phyloP scores from a whole-genome alignment of 2,888 invertebrate species.

The Latrodectus elegans region DNA sequence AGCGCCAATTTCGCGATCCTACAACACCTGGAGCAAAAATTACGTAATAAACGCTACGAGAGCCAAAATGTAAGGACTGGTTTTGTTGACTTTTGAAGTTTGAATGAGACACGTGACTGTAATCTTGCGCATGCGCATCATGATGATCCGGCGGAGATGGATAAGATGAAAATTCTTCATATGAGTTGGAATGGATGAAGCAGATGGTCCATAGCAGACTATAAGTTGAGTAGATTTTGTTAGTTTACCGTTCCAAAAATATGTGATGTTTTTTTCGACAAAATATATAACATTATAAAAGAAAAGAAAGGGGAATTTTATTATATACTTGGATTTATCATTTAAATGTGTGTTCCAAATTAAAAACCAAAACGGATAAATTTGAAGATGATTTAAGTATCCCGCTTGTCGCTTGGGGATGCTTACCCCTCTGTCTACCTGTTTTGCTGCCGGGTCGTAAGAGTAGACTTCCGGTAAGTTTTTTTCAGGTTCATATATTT shows the following conservation, averaged over 20 bases:
- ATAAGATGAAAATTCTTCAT: constrained; percentile 24
- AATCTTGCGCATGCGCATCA: constrained; percentile 45
- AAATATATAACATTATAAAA: no score
- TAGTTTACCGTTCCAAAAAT: no score
- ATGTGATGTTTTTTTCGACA: no score
- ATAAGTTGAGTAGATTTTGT: background rate
- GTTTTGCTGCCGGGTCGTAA: constrained; percentile 51
- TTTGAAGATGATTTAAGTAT: background rate
- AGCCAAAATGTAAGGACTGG: background rate
- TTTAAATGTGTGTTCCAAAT: background rate
- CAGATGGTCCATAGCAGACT: constrained; percentile 20
- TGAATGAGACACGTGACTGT: constrained; percentile 65
- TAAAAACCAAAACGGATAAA: background rate
- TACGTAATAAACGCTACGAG: background rate
- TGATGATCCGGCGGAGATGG: constrained; percentile 12
- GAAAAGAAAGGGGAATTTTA: no score
- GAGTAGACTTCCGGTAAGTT: constrained; percentile 62
- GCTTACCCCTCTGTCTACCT: constrained; percentile 51
- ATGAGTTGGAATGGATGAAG: constrained; percentile 19
- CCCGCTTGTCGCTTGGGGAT: constrained; percentile 34
- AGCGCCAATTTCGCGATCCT: no score
- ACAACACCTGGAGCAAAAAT: background rate
- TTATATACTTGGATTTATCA: no score
- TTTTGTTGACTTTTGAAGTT: constrained; percentile 24
- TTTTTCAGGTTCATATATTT: background rate